phyloP scores from a whole-genome alignment of 1,140 invertebrate genomes.

The Chironomus striatipennis region DNA sequence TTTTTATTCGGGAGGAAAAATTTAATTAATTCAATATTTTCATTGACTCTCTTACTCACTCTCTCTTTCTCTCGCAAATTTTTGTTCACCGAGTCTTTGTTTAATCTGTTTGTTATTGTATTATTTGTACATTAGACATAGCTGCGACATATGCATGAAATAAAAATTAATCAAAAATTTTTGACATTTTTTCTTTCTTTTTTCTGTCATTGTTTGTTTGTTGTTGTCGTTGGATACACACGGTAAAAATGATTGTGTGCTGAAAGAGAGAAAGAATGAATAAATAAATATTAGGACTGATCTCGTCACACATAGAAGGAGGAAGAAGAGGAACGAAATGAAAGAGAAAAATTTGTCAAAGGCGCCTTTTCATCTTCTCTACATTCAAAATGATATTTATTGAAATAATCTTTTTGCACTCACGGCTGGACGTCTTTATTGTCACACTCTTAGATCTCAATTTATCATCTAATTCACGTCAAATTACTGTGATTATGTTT shows the following conservation, averaged over 20 bases:
- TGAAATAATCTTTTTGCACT: slow-evolving; percentile 17
- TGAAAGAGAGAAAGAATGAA: no score
- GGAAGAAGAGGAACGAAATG: not conserved
- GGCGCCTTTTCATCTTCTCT: not conserved
- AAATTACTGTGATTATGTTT: slow-evolving; percentile 3
- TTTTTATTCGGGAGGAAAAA: not conserved
- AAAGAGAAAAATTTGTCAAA: slow-evolving; percentile 3
- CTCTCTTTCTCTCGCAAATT: not conserved
- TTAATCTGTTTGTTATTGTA: no score
- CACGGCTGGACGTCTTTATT: slow-evolving; percentile 20
- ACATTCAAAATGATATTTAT: not conserved
- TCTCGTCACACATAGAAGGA: no score
- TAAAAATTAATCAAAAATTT: not conserved
- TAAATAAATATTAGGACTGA: no score
- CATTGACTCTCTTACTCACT: not conserved
- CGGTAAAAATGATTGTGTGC: no score
- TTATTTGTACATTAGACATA: no score
- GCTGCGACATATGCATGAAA: not conserved
- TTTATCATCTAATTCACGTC: slow-evolving; percentile 12
- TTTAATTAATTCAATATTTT: slow-evolving; percentile 5
- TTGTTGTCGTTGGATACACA: no score
- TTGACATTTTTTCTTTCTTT: no score
- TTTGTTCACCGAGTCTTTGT: no score
- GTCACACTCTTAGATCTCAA: slow-evolving; percentile 18
- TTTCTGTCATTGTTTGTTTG: no score